phyloP scores from a whole-genome alignment of 2,113 vertebrate species.

The Scomber scombrus region DNA sequence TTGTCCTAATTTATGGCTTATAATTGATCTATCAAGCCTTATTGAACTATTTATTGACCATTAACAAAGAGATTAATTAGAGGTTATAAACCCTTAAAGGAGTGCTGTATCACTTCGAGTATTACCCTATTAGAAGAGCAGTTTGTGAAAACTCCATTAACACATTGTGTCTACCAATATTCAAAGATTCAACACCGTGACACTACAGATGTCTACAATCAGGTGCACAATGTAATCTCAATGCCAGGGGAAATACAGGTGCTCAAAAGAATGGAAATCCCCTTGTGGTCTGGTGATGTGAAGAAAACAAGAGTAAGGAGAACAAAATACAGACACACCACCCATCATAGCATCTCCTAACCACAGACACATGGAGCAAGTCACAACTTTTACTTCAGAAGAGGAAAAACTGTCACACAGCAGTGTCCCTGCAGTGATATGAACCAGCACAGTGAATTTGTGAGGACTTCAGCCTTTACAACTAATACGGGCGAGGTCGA shows the following conservation, averaged over 20 bases:
- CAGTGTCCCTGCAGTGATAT: background rate
- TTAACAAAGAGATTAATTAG: too few species aligned
- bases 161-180: too few species aligned
- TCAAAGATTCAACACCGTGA: background rate
- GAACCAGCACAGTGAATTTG: constrained; percentile 9
- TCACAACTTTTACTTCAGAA: background rate
- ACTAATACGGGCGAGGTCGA: constrained; percentile 38
- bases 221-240: background rate
- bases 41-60: too few species aligned
- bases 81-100: too few species aligned
- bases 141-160: too few species aligned
- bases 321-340: background rate
- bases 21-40: too few species aligned
- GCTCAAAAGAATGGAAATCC: background rate
- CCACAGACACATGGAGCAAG: background rate
- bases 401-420: too few species aligned
- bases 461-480: constrained; percentile 27
- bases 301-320: background rate
- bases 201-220: background rate
- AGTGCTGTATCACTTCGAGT: too few species aligned
- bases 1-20: too few species aligned
- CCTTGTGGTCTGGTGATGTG: background rate
- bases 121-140: too few species aligned
- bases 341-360: too few species aligned
- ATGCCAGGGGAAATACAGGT: background rate